These are phyloP conservation scores for Lichenostomus cassidix DNA, from an alignment of 2,113 vertebrate species.

Conservation along the genomic window DNA sequence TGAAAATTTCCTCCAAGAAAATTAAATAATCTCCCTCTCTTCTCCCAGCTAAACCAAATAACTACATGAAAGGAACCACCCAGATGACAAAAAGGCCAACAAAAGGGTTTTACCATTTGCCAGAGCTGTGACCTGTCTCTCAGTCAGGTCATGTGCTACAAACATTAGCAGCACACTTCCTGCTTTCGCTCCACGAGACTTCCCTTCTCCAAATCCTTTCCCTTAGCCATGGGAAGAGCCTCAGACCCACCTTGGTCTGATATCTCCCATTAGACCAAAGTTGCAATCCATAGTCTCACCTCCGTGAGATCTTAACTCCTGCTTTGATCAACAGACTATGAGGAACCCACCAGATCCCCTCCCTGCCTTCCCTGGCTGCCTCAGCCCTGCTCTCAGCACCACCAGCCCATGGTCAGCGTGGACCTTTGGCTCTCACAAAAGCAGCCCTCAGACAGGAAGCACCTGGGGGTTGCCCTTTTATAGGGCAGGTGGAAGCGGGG, in stretches of 20 bases:
- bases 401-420: neutral
- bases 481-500: conserved; percentile 9
- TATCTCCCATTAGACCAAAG: neutral
- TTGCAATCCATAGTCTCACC: neutral
- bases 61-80: neutral
- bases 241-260: neutral
- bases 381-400: neutral
- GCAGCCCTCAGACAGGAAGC: conserved; percentile 30
- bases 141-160: neutral
- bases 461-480: conserved; percentile 46
- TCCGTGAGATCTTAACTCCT: neutral
- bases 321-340: rapidly evolving
- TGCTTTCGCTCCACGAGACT: rapidly evolving
- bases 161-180: neutral
- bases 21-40: neutral
- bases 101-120: neutral
- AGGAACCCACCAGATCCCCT: neutral
- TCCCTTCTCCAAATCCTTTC: neutral
- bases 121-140: neutral
- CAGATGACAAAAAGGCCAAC: neutral
- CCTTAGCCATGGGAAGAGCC: neutral
- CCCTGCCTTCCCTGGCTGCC: neutral
- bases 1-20: neutral
- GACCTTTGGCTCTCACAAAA: neutral
- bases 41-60: neutral